Evolutionary conservation across 2,113 vertebrate species (phyloP), one percentile per base, ranked within the genome.

Genomic region (Enhydra lutris): DNA sequence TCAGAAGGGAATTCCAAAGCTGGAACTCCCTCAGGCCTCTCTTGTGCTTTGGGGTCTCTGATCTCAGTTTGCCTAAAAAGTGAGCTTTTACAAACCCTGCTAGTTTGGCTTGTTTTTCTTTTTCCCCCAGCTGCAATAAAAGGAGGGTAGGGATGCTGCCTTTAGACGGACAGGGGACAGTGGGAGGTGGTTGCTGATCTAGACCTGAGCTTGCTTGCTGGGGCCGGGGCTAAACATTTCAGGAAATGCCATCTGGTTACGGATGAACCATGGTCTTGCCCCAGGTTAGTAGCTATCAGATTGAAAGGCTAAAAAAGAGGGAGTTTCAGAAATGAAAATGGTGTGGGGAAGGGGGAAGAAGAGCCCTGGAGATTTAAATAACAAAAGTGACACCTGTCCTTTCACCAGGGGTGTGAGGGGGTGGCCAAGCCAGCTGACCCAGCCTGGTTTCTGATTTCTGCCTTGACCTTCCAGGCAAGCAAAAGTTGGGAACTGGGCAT

Each of bases 1-100:
- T 57, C 81, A 80, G 80, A 84, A 81, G 82, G 80, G 63, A 97
- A 91, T 91, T 59, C 6, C 71, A 65, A 23, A 93, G 47, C 83
- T 36, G 10, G 24, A 92, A 45, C 17, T 47, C 91, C 82, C 82
- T 84, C 12, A 95, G 92, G 92, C 12, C 86, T 76, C 92, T 91
- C 15, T 31, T 4, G 94, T 11, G 23, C 34, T 96, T 97, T 92
- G 50, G 73, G 92, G 71, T 74, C 29, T 90, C 85, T 57, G 50
- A 50, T 82, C 31, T 96, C 93, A 36, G 23, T 39, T 90, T 96
- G 47, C 57, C 69, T 82, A 76, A 80, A 76, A 93, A 18, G 13
- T 42, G 91, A 83, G 8, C 10, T 94, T 89, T 86, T 52, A n/a
- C 3, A 31, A 0, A 24, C n/a, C 24, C 7, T 21, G 14, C 24